Conservation (phyloP, 2,888 invertebrate genomes). For the Acronicta psi region DNA sequence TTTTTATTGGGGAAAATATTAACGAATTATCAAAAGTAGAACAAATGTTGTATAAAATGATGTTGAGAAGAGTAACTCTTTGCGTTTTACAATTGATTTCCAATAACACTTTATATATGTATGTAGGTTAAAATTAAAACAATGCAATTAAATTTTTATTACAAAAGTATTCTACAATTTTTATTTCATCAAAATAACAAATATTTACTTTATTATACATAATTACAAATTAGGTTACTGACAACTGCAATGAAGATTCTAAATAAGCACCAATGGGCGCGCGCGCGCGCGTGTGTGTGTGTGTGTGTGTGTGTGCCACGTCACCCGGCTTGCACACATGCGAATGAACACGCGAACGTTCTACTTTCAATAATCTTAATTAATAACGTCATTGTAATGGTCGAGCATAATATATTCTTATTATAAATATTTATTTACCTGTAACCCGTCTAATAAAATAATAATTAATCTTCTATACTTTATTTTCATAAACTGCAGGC, state of each 20-base stretch:
- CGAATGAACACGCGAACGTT: neutral
- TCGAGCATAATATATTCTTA: conserved; percentile 5
- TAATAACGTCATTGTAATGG: conserved; percentile 6
- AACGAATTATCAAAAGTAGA: too few species aligned
- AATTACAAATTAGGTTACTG: conserved; percentile 45
- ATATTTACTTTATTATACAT: conserved; percentile 45
- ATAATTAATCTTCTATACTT: conserved; percentile 3
- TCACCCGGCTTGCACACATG: neutral
- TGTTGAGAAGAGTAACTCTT: too few species aligned
- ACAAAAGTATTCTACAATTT: conserved; percentile 48
- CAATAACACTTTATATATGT: too few species aligned
- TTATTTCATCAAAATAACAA: conserved; percentile 52
- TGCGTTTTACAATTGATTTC: too few species aligned
- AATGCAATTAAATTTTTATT: conserved; percentile 11
- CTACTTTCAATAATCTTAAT: conserved; percentile 10
- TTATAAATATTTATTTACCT: conserved; percentile 23
- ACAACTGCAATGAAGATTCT: conserved; percentile 40
- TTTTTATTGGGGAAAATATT: too few species aligned
- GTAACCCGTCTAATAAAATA: conserved; percentile 16
- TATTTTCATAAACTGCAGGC: conserved; percentile 10
- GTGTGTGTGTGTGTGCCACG: neutral
- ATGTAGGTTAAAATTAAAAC: conserved; percentile 19
- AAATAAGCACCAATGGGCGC: conserved; percentile 31
- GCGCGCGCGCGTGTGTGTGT: neutral
- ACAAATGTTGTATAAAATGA: too few species aligned